These are phyloP conservation scores for Channa maculata DNA, from an alignment of 2,113 vertebrate genomes.

Conservation along the genomic window DNA sequence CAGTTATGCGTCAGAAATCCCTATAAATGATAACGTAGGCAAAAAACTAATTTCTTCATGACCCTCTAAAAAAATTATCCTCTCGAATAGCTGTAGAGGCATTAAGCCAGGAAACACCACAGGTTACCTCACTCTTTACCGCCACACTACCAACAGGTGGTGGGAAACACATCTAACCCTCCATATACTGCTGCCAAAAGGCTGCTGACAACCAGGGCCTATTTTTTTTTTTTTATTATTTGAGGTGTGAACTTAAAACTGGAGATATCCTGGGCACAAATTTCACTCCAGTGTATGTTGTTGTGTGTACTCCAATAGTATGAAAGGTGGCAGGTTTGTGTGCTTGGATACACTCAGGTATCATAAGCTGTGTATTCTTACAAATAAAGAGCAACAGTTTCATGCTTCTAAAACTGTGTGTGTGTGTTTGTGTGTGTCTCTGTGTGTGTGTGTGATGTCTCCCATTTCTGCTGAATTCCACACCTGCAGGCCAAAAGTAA, in stretches of 20 bases:
- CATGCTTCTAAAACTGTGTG: neutral
- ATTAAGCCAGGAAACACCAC: slow-evolving; percentile 2
- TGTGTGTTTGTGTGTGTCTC: neutral
- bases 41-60: neutral
- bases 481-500: slow-evolving; percentile 48
- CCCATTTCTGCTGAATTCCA: slow-evolving; percentile 59
- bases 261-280: slow-evolving; percentile 31
- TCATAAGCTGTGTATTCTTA: slow-evolving; percentile 2
- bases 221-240: slow-evolving; percentile 25
- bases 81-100: neutral
- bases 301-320: slow-evolving; percentile 1
- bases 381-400: neutral
- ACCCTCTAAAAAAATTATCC: too few species aligned
- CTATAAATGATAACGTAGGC: neutral
- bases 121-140: slow-evolving; percentile 31
- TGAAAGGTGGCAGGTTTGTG: slow-evolving; percentile 13
- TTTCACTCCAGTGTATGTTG: neutral
- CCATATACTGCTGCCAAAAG: slow-evolving; percentile 19
- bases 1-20: neutral
- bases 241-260: slow-evolving; percentile 32
- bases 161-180: slow-evolving; percentile 1
- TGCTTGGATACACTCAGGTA: neutral
- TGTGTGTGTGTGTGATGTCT: slow-evolving; percentile 1
- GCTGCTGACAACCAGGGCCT: slow-evolving; percentile 22
- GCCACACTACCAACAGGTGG: slow-evolving; percentile 12